Evolutionary conservation across 2,797 vertebrate genomes (phyloP), one percentile per base, ranked within the genome.

Genomic region (Thamnophis elegans): DNA sequence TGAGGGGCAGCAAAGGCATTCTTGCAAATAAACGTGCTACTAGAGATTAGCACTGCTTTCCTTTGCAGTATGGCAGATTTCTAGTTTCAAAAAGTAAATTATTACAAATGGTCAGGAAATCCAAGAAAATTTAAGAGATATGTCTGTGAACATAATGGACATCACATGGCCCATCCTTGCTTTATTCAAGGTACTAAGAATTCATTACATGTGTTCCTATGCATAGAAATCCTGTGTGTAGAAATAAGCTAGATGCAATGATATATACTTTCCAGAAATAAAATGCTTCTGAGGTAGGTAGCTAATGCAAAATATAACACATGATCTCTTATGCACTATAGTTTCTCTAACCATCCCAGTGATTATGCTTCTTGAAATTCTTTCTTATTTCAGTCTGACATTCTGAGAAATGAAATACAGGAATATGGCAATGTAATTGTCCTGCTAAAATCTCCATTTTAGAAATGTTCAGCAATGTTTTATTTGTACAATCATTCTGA

Each of bases 371-470:
- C 92, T 60, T 82, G 65, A 65, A n/a, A 87, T 32, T 88, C 78
- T 93, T 60, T 82, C 55, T 90, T 88, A 91, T 91, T 90, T 91
- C 89, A 91, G 47, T 18, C 47, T 91, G 62, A 88, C 86, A 54
- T 90, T 91, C 90, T 59, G 65, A 88, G 53, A 87, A 91, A 91
- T 82, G n/a, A 54, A 91, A 93, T 60, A 54, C 78, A 88, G 55
- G 25, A 91, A 82, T 88, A 93, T 90, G 14, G 53, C 47, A 32
- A 56, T 90, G 89, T 55, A 82, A 56, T 55, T 16, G 51, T 47
- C n/a, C 53, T 90, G 73, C 58, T 65, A 28, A 11, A 58, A 87
- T 78, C 89, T 78, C 73, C 32, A 78, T 62, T 53, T 88, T 60
- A 93, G 59, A 16, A 82, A 59, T 82, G 28, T n/a, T 11, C 62